Base-by-base conservation (phyloP, 2,888 invertebrate genomes). In the Leptura quadrifasciata region DNA sequence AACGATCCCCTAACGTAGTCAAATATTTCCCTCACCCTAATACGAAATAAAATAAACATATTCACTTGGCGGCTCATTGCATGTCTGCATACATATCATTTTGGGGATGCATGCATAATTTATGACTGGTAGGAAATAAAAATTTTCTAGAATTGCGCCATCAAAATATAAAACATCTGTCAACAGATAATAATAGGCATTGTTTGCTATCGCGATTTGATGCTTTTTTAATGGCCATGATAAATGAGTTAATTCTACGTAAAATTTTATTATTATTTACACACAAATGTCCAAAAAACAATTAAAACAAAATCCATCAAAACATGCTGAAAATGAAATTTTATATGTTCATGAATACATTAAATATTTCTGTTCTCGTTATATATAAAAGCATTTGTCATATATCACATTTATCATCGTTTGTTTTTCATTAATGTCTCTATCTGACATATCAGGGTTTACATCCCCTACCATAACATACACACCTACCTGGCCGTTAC, bases 41-140 rank as follows among this genome's bases (percentile, higher is more conserved):
- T 39, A 21, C n/a, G 31, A 20, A 69, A 68, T 68, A 68, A 68
- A 68, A 68, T 68, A 57, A 69, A 69, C 69, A 69, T 67, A 68
- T 57, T 31, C 58, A 58, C 69, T 69, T 58, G 57, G 20, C 18
- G 58, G 39, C 12, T 58, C 58, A 31, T 69, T 69, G 69, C 69
- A 69, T 69, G 69, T 69, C 58, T 39, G 58, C 58, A 69, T 35
- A 35, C 58, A 39, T 69, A 58, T 58, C 69, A 57, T 58, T 58
- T 69, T 21, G 58, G n/a, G 27, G 35, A n/a, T 58, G 57, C 58
- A 69, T 58, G 58, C 57, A 69, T 69, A 58, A 69, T 57, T 27
- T 35, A 68, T 55, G 6, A 20, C 15, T 15, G 9, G 15, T 27
- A n/a, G 63, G 20, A 39, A 63, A 39, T 10, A 39, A 27, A 63